Percentiles rank a stretch among this genome's conserved stretches.
Conservation (phyloP, 2,113 vertebrate species). For the Microcebus tavaratra region DNA sequence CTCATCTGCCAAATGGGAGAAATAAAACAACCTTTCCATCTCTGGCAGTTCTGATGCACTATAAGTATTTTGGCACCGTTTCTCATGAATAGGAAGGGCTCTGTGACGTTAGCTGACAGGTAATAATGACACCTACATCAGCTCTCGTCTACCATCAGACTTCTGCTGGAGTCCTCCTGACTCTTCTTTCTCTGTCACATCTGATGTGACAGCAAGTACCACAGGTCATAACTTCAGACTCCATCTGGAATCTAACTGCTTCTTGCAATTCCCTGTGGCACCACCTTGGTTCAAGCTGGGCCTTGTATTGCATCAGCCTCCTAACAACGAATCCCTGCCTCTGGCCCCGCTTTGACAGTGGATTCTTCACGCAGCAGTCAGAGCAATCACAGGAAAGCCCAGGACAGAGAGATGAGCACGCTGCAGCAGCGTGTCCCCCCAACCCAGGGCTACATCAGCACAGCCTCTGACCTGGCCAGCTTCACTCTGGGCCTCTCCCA, state of each 20-base stretch:
- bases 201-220: neutral
- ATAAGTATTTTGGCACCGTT: neutral
- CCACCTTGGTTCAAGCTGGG: fast-evolving
- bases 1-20: neutral
- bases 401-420: fast-evolving
- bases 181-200: neutral
- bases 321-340: neutral
- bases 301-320: neutral
- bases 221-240: neutral
- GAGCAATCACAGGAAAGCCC: fast-evolving
- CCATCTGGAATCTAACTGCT: neutral
- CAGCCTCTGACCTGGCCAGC: neutral
- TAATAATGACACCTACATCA: neutral
- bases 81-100: neutral
- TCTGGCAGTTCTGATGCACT: neutral
- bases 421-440: too few relatives aligned
- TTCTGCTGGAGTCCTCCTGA: neutral
- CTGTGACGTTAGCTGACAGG: neutral
- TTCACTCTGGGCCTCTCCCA: too few relatives aligned
- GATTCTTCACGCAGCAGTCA: neutral
- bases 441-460: fast-evolving
- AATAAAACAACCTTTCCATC: neutral
- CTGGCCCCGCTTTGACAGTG: neutral
- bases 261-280: neutral
- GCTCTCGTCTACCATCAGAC: neutral